These are phyloP conservation scores for Zoanthus sansibaricus DNA, from an alignment of 92 coral and sea anemone species.

Conservation along the genomic window DNA sequence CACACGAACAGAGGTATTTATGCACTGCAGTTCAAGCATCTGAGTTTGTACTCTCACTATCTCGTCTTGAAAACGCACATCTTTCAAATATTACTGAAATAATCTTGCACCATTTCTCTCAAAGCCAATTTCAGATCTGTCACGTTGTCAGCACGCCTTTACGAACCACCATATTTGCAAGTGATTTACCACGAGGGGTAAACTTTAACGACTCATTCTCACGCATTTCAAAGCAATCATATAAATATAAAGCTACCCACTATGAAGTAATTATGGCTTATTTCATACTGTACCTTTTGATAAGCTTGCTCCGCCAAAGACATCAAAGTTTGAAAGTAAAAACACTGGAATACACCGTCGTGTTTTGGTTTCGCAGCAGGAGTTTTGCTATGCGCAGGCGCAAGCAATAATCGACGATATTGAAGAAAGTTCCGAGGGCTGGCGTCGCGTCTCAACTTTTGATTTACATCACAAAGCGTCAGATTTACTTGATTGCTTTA, in stretches of 20 bases:
- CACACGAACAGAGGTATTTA: conserved; percentile 42
- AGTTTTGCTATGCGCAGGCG: conserved; percentile 90
- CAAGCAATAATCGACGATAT: conserved; percentile 98
- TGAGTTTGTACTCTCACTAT: neutral
- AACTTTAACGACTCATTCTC: conserved; percentile 28
- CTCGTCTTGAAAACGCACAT: conserved; percentile 13
- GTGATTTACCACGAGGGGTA: conserved; percentile 42
- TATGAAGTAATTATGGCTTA: neutral
- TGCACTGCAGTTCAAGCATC: neutral
- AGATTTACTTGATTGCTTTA: conserved; percentile 55
- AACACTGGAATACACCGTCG: conserved; percentile 76
- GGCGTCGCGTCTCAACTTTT: conserved; percentile 85
- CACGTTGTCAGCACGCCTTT: conserved; percentile 93
- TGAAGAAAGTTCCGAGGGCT: conserved; percentile 82
- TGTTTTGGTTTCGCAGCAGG: conserved; percentile 95
- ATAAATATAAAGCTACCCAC: conserved; percentile 27
- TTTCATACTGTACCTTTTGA: conserved; percentile 20
- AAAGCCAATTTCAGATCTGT: conserved; percentile 57
- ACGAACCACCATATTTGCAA: conserved; percentile 66
- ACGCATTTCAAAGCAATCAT: conserved; percentile 16
- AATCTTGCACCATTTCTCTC: conserved; percentile 13
- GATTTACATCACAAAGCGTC: conserved; percentile 93
- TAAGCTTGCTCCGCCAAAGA: conserved; percentile 70
- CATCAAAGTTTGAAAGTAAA: conserved; percentile 71
- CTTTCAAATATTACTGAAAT: conserved; percentile 1